Percentiles rank a stretch among this genome's conserved stretches.
Evolutionary conservation across 1,140 invertebrate genomes (phyloP).

Genomic region (Drosophila pandora): DNA sequence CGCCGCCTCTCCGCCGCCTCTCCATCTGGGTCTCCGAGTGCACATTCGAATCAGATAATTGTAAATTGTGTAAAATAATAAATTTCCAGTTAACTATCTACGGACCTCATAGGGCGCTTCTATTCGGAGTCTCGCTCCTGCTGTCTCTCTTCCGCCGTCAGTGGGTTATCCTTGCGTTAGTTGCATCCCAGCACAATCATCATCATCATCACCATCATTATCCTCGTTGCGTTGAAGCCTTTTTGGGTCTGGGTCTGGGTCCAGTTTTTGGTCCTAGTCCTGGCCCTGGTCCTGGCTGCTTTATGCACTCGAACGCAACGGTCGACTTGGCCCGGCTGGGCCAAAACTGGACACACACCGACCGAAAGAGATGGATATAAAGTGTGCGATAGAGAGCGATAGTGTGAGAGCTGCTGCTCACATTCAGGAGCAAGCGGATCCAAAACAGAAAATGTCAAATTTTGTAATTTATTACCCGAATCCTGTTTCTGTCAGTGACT

Average conservation of each 20-base stretch:
- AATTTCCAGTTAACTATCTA: constrained; percentile 81
- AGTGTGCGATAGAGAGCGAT: constrained; percentile 10
- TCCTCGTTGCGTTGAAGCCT: constrained; percentile 33
- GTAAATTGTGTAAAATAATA: constrained; percentile 83
- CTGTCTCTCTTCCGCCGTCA: constrained; percentile 1
- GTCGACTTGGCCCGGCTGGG: constrained; percentile 38
- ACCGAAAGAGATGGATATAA: constrained; percentile 30
- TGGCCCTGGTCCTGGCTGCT: constrained; percentile 42
- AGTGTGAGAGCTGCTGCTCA: constrained; percentile 24
- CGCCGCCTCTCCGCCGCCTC: neutral
- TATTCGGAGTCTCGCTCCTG: constrained; percentile 39
- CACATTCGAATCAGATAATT: constrained; percentile 82
- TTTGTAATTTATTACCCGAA: constrained; percentile 84
- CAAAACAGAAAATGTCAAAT: constrained; percentile 84
- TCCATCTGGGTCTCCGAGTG: constrained; percentile 32
- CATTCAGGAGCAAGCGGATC: constrained; percentile 78
- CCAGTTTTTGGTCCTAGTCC: neutral
- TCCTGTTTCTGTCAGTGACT: constrained; percentile 83
- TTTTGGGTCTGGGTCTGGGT: constrained; percentile 46
- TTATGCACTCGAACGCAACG: constrained; percentile 47
- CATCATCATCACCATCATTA: constrained; percentile 16
- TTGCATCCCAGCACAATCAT: constrained; percentile 26
- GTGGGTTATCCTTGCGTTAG: constrained; percentile 16
- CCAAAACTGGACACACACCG: constrained; percentile 45
- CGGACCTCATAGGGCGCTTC: constrained; percentile 72